Percentiles rank a stretch among this genome's conserved stretches.
These are phyloP conservation scores for Lasius platythorax DNA, from an alignment of 2,888 invertebrate genomes.

Conservation along the genomic window DNA sequence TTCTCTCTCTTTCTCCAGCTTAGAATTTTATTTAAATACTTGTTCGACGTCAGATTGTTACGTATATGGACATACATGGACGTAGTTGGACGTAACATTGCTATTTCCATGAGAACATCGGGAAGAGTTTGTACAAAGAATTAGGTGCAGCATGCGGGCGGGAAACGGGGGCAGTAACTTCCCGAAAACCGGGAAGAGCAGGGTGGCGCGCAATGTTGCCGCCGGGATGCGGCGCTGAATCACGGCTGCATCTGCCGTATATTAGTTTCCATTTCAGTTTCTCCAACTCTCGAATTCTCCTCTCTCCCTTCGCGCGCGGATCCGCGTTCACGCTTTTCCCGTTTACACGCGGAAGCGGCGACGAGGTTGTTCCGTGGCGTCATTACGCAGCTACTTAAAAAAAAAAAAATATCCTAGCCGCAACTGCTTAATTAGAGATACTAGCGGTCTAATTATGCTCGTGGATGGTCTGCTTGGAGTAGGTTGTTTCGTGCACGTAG, in stretches of 20 bases:
- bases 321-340: not conserved
- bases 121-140: constrained; percentile 66
- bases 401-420: constrained; percentile 26
- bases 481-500: not conserved
- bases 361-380: constrained; percentile 32
- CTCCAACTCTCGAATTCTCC: constrained; percentile 54
- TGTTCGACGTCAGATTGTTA: constrained; percentile 1
- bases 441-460: constrained; percentile 45
- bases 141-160: constrained; percentile 62
- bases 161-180: constrained; percentile 45
- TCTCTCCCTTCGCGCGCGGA: not conserved
- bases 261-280: constrained; percentile 52
- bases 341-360: constrained; percentile 9
- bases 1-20: not conserved
- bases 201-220: constrained; percentile 32
- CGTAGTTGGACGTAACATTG: not conserved
- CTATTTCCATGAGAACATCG: not conserved
- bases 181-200: constrained; percentile 35
- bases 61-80: not conserved
- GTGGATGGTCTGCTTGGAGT: not conserved
- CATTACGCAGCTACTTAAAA: constrained; percentile 40
- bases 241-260: constrained; percentile 54
- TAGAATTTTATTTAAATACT: constrained; percentile 11
- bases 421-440: constrained; percentile 53
- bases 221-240: constrained; percentile 47